A percentile compares a stretch with the other conserved stretches of the same genome.
Evolutionary conservation across 2,888 invertebrate species (phyloP).

Genomic region (Tanaodytes sp.): DNA sequence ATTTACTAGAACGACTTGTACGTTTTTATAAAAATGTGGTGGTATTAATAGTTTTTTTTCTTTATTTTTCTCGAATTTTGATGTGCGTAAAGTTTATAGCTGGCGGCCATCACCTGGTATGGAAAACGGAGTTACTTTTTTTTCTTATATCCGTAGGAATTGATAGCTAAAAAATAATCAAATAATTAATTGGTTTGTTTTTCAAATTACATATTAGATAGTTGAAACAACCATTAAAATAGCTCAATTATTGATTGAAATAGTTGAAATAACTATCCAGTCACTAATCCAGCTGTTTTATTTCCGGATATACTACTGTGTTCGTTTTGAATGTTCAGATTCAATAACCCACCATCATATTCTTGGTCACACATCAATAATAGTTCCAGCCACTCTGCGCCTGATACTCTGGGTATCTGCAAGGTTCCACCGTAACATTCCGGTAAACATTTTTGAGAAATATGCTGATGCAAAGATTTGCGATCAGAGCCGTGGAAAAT

Average conservation of each 20-base stretch:
- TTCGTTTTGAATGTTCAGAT: too few species aligned
- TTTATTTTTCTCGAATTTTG: slow-evolving; percentile 1
- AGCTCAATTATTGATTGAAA: too few species aligned
- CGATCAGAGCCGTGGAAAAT: slow-evolving; percentile 86
- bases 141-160: slow-evolving; percentile 84
- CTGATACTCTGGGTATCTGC: slow-evolving; percentile 80
- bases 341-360: slow-evolving; percentile 83
- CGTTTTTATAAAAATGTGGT: too few species aligned
- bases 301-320: too few species aligned
- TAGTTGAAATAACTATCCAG: not conserved
- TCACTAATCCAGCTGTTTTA: too few species aligned
- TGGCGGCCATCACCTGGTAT: slow-evolving; percentile 36
- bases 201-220: not conserved
- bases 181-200: not conserved
- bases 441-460: slow-evolving; percentile 82
- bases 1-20: too few species aligned
- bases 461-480: slow-evolving; percentile 81
- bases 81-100: slow-evolving; percentile 10
- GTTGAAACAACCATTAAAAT: too few species aligned
- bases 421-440: slow-evolving; percentile 83
- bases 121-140: slow-evolving; percentile 61
- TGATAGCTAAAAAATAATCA: slow-evolving; percentile 76
- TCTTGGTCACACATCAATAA: slow-evolving; percentile 83
- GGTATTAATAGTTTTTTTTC: too few species aligned
- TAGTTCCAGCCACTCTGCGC: slow-evolving; percentile 83